Evolutionary conservation across 2,797 vertebrate genomes (phyloP), one percentile per base, ranked within the genome.

Genomic region (Echeneis naucrates): DNA sequence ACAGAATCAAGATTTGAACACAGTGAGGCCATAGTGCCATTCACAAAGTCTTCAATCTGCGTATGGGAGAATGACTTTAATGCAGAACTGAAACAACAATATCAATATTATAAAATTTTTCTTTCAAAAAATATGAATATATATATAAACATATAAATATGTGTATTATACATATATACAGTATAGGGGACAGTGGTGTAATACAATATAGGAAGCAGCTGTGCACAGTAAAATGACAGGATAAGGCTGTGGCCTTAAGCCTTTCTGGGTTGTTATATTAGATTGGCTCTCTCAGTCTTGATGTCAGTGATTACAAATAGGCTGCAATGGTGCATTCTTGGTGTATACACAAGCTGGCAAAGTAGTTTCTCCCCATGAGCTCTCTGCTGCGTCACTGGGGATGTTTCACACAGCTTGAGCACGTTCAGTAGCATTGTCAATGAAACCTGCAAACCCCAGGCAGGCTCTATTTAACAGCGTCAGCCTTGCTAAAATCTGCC

Each of bases 281-380:
- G 81, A 87, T 80, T 84, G 78, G 57, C 74, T 85, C 60, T 40
- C 54, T 65, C 72, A 74, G 65, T 83, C 76, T 68, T 48, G 47
- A 53, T 57, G 42, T 64, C 79, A 65, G 45, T 86, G 79, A 85
- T 84, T 86, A 75, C 66, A 89, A 90, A 88, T 82, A 59, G 72
- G 75, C 67, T 70, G 47, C 87, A 84, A 89, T 82, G 59, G 40
- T 71, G 76, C 48, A 72, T 78, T 50, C 80, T 82, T 72, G 63
- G 62, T 81, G 48, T 63, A 78, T 68, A 81, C 16, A 32, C 85
- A 74, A 89, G 82, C 59, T 57, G 72, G 77, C 72, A 77, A 72
- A 88, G 85, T 72, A 67, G 81, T 68, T 74, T 81, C 63, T 73
- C 53, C 71, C 73, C 17, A 13, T 50, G 67, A 68, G 60, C 70